These are phyloP conservation scores for Auanema freiburgensis DNA, from an alignment of 2,888 invertebrate species.

Conservation along the genomic window DNA sequence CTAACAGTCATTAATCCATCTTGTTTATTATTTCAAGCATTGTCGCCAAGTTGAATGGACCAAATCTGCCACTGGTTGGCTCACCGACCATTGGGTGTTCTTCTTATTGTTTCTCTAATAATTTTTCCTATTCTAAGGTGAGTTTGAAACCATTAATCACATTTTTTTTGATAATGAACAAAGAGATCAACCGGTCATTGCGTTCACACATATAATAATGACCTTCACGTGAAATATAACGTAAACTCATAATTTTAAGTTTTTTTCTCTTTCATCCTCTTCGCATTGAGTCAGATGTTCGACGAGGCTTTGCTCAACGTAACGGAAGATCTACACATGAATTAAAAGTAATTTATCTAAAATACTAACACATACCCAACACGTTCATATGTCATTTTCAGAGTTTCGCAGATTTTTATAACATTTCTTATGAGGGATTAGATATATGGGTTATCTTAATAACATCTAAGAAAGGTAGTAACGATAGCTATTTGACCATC, in stretches of 20 bases:
- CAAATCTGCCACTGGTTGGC: conserved; percentile 15
- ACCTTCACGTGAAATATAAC: too few species aligned
- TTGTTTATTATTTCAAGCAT: too few species aligned
- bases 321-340: conserved; percentile 52
- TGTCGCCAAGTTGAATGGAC: too few species aligned
- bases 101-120: conserved; percentile 27
- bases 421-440: conserved; percentile 50
- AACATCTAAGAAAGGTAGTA: conserved; percentile 30
- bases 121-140: conserved; percentile 43
- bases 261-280: conserved; percentile 48
- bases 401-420: conserved; percentile 57
- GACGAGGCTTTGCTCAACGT: conserved; percentile 55
- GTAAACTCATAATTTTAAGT: conserved; percentile 22
- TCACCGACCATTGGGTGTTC: conserved; percentile 34
- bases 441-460: conserved; percentile 57
- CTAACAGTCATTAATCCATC: too few species aligned
- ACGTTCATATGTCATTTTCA: conserved; percentile 25
- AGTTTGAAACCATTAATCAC: neutral
- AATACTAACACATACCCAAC: conserved; percentile 11
- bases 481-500: conserved; percentile 29
- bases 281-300: conserved; percentile 54
- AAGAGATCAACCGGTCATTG: too few species aligned
- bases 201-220: too few species aligned
- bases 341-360: conserved; percentile 36
- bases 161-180: too few species aligned